Base-by-base conservation (phyloP, 2,113 vertebrate species). In the Ailuropoda melanoleuca region DNA sequence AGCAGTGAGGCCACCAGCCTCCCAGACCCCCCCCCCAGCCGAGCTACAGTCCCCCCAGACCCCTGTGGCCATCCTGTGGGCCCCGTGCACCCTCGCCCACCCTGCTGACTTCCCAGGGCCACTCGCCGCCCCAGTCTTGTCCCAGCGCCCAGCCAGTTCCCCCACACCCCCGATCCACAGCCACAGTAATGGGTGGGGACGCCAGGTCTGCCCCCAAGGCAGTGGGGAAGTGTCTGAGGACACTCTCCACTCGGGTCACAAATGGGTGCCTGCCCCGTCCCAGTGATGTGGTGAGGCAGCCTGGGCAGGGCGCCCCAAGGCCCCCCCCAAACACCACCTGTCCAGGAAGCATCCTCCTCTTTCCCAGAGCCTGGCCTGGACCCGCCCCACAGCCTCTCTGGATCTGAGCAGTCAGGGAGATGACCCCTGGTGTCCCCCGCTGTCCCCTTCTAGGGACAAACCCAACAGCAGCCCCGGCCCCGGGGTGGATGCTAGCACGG, bases 91-190 rank as follows among this genome's bases (percentile, higher is more conserved):
- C 87, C 48, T 34, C 7, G 2, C 37, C 37, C 6, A 1, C 62
- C 23, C 34, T 17, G 2, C 77, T 15, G 75, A 4, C 64, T 39
- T 29, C 43, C 92, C 10, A 10, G 43, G 46, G 11, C 15, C 18
- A 23, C 14, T 7, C 0, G 1, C 31, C 24, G 6, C 31, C 50
- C 50, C 10, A 0, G 15, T 8, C 43, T 1, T 12, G 10, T 29
- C 66, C 64, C 3, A 3, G 21, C 6, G 1, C 31, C 34, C 34
- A n/a, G n/a, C 24, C 8, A 1, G 46, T 29, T 17, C 7, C 34
- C 21, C 55, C 55, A 29, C 2, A 6, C 17, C 9, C 34, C 74
- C 14, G 1, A 19, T 1, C 55, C 68, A 48, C 18, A 1, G 29
- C 46, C 58, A 31, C 48, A 9, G 80, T 2, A 31, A 23, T 8